These are phyloP conservation scores for Acanthococcus lagerstroemiae DNA, from an alignment of 2,888 invertebrate species.

Conservation along the genomic window DNA sequence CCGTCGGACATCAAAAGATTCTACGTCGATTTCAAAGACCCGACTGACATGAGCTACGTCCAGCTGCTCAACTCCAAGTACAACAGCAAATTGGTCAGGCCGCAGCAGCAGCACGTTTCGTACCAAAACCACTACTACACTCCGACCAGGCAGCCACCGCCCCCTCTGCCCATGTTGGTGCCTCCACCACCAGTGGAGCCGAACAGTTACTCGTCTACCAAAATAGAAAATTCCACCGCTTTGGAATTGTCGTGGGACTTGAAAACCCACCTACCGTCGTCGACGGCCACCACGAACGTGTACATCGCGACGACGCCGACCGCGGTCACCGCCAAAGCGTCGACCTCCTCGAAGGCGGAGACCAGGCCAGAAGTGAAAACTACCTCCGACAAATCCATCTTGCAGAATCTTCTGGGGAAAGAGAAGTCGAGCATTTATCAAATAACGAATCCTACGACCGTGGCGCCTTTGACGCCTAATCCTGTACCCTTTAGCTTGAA, in stretches of 20 bases:
- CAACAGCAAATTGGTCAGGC: conserved; percentile 39
- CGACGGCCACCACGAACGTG: not conserved
- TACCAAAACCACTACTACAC: conserved; percentile 17
- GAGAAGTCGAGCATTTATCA: conserved; percentile 24
- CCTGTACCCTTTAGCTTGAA: conserved; percentile 49
- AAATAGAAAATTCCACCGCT: not conserved
- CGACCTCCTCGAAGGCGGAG: not conserved
- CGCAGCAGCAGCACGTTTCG: not conserved
- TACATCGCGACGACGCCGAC: conserved; percentile 34
- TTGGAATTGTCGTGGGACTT: conserved; percentile 19
- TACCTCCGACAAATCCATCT: conserved; percentile 2
- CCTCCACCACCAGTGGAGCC: conserved; percentile 49
- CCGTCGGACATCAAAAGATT: conserved; percentile 15
- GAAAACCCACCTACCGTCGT: not conserved
- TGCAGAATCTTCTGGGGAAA: conserved; percentile 9
- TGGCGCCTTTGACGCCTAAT: conserved; percentile 35
- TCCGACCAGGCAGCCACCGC: conserved; percentile 12
- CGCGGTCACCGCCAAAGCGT: conserved; percentile 21
- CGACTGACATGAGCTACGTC: conserved; percentile 8
- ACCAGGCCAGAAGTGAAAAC: not conserved
- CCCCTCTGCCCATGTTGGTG: conserved; percentile 56
- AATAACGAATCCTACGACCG: conserved; percentile 31
- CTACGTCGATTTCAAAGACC: conserved; percentile 21
- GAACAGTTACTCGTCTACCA: conserved; percentile 20
- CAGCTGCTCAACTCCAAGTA: conserved; percentile 34